A percentile compares a stretch with the other conserved stretches of the same genome.
Conservation (phyloP, 2,888 invertebrate species). For the Charanyca ferruginea region DNA sequence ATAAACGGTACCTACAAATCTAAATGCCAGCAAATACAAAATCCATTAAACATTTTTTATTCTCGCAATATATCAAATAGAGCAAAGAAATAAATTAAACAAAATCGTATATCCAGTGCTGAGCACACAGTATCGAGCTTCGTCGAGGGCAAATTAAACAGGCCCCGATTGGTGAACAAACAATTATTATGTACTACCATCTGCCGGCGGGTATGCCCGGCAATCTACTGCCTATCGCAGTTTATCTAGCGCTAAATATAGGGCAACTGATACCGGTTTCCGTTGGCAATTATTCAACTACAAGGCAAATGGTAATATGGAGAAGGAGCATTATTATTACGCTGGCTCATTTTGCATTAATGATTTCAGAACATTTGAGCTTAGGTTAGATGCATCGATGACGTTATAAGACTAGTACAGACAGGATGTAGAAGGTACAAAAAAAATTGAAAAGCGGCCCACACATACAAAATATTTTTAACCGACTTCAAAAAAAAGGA, state of each 20-base stretch:
- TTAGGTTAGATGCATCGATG: too few species aligned
- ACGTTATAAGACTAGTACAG: too few species aligned
- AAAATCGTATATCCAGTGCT: conserved; percentile 45
- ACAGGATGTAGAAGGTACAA: neutral
- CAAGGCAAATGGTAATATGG: neutral
- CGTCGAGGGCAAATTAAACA: conserved; percentile 58
- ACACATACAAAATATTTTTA: too few species aligned
- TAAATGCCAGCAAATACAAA: neutral
- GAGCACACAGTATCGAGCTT: conserved; percentile 42
- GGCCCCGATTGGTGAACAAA: conserved; percentile 52
- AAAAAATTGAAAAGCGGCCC: too few species aligned
- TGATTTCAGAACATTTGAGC: neutral
- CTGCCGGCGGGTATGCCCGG: conserved; percentile 5
- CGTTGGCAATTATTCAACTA: neutral
- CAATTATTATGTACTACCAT: conserved; percentile 46
- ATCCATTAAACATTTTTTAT: conserved; percentile 38
- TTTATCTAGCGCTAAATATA: conserved; percentile 25
- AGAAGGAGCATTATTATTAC: neutral
- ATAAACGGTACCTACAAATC: neutral
- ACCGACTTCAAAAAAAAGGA: too few species aligned
- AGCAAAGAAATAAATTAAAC: conserved; percentile 53
- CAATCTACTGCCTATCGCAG: conserved; percentile 13
- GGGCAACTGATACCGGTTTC: conserved; percentile 8
- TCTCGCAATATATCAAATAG: conserved; percentile 34
- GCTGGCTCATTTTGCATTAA: neutral